Evolutionary conservation across 2,113 vertebrate species (phyloP).

Genomic region (Axis porcinus): DNA sequence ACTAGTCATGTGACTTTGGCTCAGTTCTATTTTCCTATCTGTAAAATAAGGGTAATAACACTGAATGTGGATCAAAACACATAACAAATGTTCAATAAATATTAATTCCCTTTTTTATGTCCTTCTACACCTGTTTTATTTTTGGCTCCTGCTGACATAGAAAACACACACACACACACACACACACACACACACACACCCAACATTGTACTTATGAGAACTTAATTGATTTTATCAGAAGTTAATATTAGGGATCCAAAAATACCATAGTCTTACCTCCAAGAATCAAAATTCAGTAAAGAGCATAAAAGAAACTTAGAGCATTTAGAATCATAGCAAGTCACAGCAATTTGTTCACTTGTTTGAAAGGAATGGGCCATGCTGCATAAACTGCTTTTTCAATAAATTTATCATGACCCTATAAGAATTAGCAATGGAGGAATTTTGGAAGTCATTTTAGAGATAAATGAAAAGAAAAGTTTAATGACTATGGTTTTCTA

Average conservation of each 20-base stretch:
- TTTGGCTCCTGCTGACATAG: background rate
- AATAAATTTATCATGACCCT: slow-evolving; percentile 33
- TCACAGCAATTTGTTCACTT: background rate
- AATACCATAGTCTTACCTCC: background rate
- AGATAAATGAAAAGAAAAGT: slow-evolving; percentile 31
- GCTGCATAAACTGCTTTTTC: background rate
- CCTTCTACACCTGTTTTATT: background rate
- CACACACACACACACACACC: background rate
- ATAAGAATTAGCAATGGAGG: slow-evolving; percentile 8
- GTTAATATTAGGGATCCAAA: background rate
- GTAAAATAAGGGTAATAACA: background rate
- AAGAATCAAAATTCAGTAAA: background rate
- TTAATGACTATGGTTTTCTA: slow-evolving; percentile 2
- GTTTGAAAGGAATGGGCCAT: slow-evolving; percentile 7
- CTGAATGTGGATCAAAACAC: background rate
- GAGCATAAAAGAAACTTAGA: background rate
- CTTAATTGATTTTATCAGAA: background rate
- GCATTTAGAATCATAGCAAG: background rate
- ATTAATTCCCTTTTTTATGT: background rate
- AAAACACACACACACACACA: background rate
- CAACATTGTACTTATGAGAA: background rate
- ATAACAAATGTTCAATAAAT: background rate
- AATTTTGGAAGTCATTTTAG: background rate
- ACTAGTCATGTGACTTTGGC: background rate
- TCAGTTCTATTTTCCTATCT: background rate